Percentiles rank a stretch among this genome's conserved stretches.
These are phyloP conservation scores for Dendrolimus pini DNA, from an alignment of 2,888 invertebrate genomes.

Conservation along the genomic window DNA sequence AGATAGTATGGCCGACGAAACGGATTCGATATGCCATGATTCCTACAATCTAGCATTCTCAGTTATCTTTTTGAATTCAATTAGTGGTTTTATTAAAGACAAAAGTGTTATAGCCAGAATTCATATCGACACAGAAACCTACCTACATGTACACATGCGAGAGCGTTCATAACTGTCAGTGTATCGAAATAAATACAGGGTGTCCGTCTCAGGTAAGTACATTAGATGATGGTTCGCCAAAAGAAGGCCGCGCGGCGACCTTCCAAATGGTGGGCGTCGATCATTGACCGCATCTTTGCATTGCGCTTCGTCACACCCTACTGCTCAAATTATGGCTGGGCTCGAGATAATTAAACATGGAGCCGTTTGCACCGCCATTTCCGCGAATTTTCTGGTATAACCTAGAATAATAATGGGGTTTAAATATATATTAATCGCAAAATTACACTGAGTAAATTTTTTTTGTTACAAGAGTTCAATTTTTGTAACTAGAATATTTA, in stretches of 20 bases:
- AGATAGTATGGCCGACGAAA: conserved; percentile 26
- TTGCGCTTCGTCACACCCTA: conserved; percentile 38
- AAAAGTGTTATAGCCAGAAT: conserved; percentile 45
- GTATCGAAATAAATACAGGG: conserved; percentile 66
- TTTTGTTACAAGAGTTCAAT: too few relatives aligned
- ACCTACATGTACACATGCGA: conserved; percentile 68
- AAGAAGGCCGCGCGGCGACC: conserved; percentile 74
- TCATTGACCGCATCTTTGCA: conserved; percentile 52
- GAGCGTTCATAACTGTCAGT: conserved; percentile 67
- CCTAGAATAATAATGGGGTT: too few relatives aligned
- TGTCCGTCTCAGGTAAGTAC: conserved; percentile 44
- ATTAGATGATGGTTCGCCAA: conserved; percentile 50
- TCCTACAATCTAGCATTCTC: conserved; percentile 37
- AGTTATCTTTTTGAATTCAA: conserved; percentile 38
- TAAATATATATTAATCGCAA: too few relatives aligned
- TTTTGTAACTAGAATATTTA: too few relatives aligned
- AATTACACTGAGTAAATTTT: too few relatives aligned
- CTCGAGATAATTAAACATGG: background rate
- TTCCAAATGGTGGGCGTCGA: conserved; percentile 64
- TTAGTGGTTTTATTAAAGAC: conserved; percentile 49
- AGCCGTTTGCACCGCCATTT: background rate
- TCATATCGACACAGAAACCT: conserved; percentile 63
- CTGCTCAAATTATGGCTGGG: conserved; percentile 26
- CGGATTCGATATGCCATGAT: conserved; percentile 40
- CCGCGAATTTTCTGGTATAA: background rate